Evolutionary conservation across 2,113 vertebrate genomes (phyloP).

Genomic region (Prolemur simus): DNA sequence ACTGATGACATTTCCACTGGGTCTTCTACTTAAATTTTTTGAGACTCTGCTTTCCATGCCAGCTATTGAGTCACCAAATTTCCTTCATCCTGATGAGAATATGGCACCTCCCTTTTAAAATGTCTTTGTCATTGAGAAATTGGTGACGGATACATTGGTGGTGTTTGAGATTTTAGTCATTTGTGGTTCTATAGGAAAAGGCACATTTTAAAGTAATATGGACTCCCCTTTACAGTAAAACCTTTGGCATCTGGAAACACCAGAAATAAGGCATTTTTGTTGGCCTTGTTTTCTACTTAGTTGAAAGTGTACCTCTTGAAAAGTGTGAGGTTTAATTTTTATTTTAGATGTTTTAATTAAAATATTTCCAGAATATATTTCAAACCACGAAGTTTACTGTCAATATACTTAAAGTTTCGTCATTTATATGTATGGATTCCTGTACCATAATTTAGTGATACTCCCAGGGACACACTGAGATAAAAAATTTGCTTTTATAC

Average conservation of each 20-base stretch:
- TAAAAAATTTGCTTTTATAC: neutral
- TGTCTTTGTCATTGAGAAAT: neutral
- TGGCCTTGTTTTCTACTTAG: neutral
- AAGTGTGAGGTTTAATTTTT: neutral
- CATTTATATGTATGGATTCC: neutral
- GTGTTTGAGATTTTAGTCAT: neutral
- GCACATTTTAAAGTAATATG: neutral
- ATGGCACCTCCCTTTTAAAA: neutral
- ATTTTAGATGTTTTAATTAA: neutral
- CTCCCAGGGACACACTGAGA: neutral
- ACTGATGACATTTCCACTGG: neutral
- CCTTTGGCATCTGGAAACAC: neutral
- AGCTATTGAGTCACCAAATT: neutral
- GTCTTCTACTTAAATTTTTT: neutral
- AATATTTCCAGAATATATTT: conserved; percentile 3
- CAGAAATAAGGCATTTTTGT: neutral
- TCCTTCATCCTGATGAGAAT: neutral
- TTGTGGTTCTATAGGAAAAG: neutral
- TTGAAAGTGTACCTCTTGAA: neutral
- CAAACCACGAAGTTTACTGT: neutral
- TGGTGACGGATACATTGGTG: neutral
- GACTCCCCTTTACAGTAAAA: neutral
- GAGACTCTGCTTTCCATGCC: neutral
- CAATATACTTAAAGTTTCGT: neutral
- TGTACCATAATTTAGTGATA: neutral